These are phyloP conservation scores for Hydrocynus forskahlii DNA, from an alignment of 2,797 vertebrate genomes.

Conservation along the genomic window DNA sequence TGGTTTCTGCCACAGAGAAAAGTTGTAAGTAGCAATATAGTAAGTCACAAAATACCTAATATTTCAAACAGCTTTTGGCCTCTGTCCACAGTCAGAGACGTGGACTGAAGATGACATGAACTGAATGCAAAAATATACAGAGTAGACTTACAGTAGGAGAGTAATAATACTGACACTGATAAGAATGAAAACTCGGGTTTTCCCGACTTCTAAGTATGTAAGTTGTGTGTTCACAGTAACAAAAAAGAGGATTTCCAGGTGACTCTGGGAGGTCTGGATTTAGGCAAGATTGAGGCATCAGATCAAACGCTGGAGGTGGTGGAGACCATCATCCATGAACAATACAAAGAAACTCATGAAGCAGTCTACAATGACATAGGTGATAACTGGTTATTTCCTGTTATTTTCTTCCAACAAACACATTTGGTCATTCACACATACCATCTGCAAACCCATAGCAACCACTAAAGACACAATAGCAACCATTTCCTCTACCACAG, in stretches of 20 bases:
- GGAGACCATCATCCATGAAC: conserved; percentile 75
- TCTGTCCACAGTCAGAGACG: no score
- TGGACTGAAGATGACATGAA: no score
- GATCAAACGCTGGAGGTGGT: conserved; percentile 82
- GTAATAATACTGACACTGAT: no score
- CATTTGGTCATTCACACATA: not conserved
- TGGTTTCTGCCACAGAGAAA: no score
- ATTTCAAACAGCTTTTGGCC: not conserved
- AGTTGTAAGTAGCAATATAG: not conserved
- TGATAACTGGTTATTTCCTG: conserved; percentile 52
- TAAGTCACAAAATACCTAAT: no score
- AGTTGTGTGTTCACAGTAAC: conserved; percentile 60
- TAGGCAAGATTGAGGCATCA: conserved; percentile 70
- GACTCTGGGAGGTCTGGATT: conserved; percentile 79
- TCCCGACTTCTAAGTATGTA: not conserved
- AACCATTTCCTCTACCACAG: no score
- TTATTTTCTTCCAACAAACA: not conserved
- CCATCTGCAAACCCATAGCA: no score
- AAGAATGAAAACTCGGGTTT: not conserved
- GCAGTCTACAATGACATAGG: conserved; percentile 88
- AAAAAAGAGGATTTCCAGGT: conserved; percentile 73
- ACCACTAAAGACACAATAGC: no score
- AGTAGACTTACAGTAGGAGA: no score
- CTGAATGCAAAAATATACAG: no score
- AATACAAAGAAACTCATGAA: conserved; percentile 69